Base-by-base conservation (phyloP, 2,797 vertebrate genomes). In the Leuciscus waleckii region DNA sequence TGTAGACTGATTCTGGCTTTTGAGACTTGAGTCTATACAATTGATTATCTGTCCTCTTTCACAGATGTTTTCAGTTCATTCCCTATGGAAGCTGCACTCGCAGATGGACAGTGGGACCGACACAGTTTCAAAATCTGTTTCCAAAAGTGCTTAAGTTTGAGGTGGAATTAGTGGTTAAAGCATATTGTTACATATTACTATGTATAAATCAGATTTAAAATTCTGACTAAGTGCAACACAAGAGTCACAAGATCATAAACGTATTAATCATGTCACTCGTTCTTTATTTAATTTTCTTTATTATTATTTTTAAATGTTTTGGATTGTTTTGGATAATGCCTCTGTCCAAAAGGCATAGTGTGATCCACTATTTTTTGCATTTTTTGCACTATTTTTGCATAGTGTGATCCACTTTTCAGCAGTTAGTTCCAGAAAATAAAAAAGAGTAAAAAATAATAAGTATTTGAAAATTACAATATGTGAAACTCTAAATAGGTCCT, bases 1-100 rank as follows among this genome's bases (percentile, higher is more conserved):
- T 71, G 35, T 69, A 19, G 56, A 61, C 67, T 43, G 63, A 39
- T 69, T 69, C 75, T 81, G 19, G 37, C 63, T 76, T 67, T 46
- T 39, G n/a, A 29, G 35, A 74, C 35, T 39, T 75, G 14, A 26
- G 32, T 37, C 74, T 61, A 51, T 32, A 73, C 29, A 26, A 21
- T 19, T 61, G 37, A 69, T 5, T 39, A 29, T 61, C 16, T 61
- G 41, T 56, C 43, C 19, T 10, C 29, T 75, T 29, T 32, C 46
- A 75, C 9, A 75, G 10, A 29, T 49, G 70, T 73, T 49, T 54
- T 35, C 29, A 54, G 8, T 21, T 5, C 1, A 51, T 51, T 74
- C 71, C 71, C 10, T 51, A 6, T 35, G 49, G 17, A 51, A 75
- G 9, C 49, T 75, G 49, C 19, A 21, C 71, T 21, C 26, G 10